Evolutionary conservation across 1,140 invertebrate species (phyloP).

Genomic region (Mizuhopecten yessoensis): DNA sequence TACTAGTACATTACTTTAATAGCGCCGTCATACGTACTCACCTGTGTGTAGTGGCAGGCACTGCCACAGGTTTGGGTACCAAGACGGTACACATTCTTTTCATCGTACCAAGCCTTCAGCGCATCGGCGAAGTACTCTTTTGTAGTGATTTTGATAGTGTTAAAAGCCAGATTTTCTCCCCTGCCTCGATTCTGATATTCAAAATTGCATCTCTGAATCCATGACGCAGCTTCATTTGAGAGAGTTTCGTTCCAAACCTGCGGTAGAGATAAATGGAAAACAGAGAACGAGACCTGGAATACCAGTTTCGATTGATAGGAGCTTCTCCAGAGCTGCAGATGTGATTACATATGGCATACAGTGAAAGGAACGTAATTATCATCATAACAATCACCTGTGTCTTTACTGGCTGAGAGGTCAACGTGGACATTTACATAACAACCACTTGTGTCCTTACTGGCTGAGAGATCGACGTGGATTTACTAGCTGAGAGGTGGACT

Average conservation of each 20-base stretch:
- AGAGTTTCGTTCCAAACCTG: constrained; percentile 67
- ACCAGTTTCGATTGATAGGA: too few relatives aligned
- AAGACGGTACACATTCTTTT: constrained; percentile 58
- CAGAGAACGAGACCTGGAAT: not conserved
- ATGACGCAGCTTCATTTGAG: constrained; percentile 58
- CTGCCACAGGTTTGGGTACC: constrained; percentile 19
- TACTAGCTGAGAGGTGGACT: too few relatives aligned
- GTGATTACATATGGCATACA: too few relatives aligned
- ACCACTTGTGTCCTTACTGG: too few relatives aligned
- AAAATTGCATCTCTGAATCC: constrained; percentile 61
- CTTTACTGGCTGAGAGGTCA: too few relatives aligned
- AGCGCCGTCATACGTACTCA: constrained; percentile 42
- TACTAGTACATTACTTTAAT: too few relatives aligned
- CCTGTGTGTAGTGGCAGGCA: constrained; percentile 69
- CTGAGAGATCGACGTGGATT: too few relatives aligned
- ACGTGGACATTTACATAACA: too few relatives aligned
- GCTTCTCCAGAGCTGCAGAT: too few relatives aligned
- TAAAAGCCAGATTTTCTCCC: constrained; percentile 68
- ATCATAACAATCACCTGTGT: too few relatives aligned
- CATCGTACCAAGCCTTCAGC: constrained; percentile 62
- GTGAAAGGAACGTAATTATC: too few relatives aligned
- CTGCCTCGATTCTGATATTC: constrained; percentile 54
- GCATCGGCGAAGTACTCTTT: constrained; percentile 49
- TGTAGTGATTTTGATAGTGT: not conserved
- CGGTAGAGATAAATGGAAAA: constrained; percentile 6